Percentiles rank a stretch among this genome's conserved stretches.
phyloP scores from a whole-genome alignment of 1,140 invertebrate species.

The Cydia splendana region DNA sequence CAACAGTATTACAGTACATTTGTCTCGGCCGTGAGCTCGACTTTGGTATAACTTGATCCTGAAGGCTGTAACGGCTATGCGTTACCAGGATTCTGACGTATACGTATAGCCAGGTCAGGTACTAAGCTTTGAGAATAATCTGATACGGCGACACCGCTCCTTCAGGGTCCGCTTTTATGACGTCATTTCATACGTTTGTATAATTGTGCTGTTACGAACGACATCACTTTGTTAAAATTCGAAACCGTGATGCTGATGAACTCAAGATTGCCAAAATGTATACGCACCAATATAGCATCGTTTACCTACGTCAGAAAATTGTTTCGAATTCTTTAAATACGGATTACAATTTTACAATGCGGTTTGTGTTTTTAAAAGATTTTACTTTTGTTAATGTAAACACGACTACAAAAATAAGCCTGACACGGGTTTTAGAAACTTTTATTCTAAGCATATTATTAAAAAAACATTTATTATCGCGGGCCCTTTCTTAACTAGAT shows the following conservation, averaged over 20 bases:
- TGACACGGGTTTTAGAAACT: too few relatives aligned
- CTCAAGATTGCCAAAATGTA: not conserved
- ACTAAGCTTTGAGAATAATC: not conserved
- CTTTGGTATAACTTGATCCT: not conserved
- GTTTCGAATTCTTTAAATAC: not conserved
- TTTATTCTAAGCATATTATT: too few relatives aligned
- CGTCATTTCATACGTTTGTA: not conserved
- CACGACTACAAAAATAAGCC: not conserved
- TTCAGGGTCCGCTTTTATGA: conserved; percentile 6
- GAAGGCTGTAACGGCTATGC: not conserved
- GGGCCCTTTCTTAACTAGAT: too few relatives aligned
- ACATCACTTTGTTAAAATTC: not conserved
- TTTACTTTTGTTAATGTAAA: not conserved
- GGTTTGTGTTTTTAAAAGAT: not conserved
- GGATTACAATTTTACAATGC: not conserved
- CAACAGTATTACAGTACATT: not conserved
- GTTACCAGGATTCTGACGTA: not conserved
- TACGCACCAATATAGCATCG: not conserved
- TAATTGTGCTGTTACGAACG: not conserved
- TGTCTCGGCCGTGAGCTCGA: not conserved
- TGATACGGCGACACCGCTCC: not conserved
- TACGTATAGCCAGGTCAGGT: not conserved
- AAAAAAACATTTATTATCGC: too few relatives aligned
- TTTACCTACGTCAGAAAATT: not conserved
- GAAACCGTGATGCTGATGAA: conserved; percentile 19